These are phyloP conservation scores for Tachina grossa DNA, from an alignment of 2,888 invertebrate species.

Conservation along the genomic window DNA sequence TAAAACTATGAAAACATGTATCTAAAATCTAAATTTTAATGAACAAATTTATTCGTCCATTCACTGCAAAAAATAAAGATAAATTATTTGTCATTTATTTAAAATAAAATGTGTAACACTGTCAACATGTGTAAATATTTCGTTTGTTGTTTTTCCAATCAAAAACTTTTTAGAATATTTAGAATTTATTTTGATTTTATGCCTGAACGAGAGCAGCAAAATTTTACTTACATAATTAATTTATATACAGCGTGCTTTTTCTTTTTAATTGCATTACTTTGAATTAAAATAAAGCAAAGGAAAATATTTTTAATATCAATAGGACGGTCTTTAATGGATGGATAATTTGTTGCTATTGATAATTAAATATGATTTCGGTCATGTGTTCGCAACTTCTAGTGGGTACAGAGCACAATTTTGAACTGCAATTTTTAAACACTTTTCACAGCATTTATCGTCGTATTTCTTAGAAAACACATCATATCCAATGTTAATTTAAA, in stretches of 20 bases:
- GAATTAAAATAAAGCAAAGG: too few relatives aligned
- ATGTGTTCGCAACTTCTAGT: too few relatives aligned
- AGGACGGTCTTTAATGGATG: too few relatives aligned
- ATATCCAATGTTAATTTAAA: too few relatives aligned
- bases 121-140: conserved; percentile 7
- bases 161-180: conserved; percentile 11
- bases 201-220: conserved; percentile 3
- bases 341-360: too few relatives aligned
- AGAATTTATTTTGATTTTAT: conserved; percentile 36
- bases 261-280: not conserved
- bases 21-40: conserved; percentile 50
- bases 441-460: too few relatives aligned
- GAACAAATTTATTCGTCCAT: conserved; percentile 33
- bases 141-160: conserved; percentile 3
- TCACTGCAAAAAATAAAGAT: not conserved
- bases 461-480: too few relatives aligned
- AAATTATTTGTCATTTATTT: conserved; percentile 36
- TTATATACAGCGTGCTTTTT: not conserved
- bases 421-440: too few relatives aligned
- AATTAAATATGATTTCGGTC: too few relatives aligned
- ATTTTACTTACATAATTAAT: not conserved
- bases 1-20: conserved; percentile 1
- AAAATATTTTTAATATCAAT: too few relatives aligned
- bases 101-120: conserved; percentile 38
- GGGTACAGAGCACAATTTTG: too few relatives aligned